Percentiles rank a stretch among this genome's conserved stretches.
These are phyloP conservation scores for Tetramorium bicarinatum DNA, from an alignment of 2,888 invertebrate genomes.

Conservation along the genomic window DNA sequence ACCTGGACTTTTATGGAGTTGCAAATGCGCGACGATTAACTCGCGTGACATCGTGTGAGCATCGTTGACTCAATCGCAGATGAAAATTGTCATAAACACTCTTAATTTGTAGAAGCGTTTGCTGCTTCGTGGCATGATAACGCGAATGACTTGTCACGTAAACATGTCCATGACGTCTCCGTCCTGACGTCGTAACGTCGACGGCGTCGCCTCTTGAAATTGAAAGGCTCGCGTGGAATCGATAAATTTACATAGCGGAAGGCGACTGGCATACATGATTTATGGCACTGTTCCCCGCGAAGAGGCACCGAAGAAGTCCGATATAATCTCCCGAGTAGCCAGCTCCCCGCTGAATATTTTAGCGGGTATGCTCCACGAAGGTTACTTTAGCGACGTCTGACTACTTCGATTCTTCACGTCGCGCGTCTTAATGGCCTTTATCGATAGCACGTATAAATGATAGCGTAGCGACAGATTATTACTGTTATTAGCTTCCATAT, in stretches of 20 bases:
- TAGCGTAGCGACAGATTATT: background rate
- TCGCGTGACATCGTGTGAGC: background rate
- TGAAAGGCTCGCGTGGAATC: slow-evolving; percentile 41
- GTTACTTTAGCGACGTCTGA: background rate
- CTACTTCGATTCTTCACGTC: slow-evolving; percentile 24
- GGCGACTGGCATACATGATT: slow-evolving; percentile 71
- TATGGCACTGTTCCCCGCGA: slow-evolving; percentile 62
- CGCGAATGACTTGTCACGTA: background rate
- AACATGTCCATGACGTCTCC: background rate
- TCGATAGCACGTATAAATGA: slow-evolving; percentile 26
- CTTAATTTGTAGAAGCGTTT: background rate
- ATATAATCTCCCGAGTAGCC: slow-evolving; percentile 69
- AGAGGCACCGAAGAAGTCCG: slow-evolving; percentile 69
- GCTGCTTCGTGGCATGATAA: background rate
- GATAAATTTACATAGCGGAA: slow-evolving; percentile 57
- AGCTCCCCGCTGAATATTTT: slow-evolving; percentile 44
- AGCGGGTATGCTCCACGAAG: slow-evolving; percentile 15
- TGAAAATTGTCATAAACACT: background rate
- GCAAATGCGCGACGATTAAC: background rate
- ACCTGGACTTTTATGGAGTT: slow-evolving; percentile 10
- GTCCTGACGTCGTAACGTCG: slow-evolving; percentile 1
- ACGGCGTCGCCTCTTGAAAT: slow-evolving; percentile 9
- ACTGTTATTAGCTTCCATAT: background rate
- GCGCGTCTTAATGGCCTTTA: slow-evolving; percentile 33
- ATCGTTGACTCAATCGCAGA: background rate